Evolutionary conservation across 1,140 invertebrate species (phyloP).

Genomic region (Dinothrombium tinctorium): DNA sequence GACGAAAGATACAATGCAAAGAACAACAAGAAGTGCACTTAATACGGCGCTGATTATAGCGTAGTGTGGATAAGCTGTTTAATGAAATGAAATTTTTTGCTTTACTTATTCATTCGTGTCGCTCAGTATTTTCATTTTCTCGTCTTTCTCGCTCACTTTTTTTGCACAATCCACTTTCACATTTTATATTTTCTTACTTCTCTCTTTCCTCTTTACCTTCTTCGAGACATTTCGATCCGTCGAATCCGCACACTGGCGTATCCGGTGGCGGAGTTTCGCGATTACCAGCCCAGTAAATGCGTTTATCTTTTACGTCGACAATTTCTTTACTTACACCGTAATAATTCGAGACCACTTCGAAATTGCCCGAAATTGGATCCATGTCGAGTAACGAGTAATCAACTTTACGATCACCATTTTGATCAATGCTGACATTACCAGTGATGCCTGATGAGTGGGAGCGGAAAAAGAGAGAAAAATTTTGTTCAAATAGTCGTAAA

Average conservation of each 20-base stretch:
- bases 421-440: conserved; percentile 36
- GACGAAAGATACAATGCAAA: conserved; percentile 1
- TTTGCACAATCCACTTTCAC: too few relatives aligned
- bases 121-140: too few relatives aligned
- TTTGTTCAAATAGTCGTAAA: background rate
- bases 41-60: background rate
- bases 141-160: too few relatives aligned
- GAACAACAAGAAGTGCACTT: background rate
- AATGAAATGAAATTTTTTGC: too few relatives aligned
- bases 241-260: conserved; percentile 71
- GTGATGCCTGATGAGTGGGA: conserved; percentile 25
- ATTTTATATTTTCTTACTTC: background rate
- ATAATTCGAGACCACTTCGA: conserved; percentile 42
- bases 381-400: conserved; percentile 42
- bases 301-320: conserved; percentile 36
- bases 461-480: background rate
- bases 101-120: too few relatives aligned
- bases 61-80: background rate
- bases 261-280: conserved; percentile 46
- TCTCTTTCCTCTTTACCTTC: conserved; percentile 20
- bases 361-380: conserved; percentile 24
- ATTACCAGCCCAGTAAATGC: conserved; percentile 68
- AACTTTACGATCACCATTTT: conserved; percentile 58
- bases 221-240: conserved; percentile 52
- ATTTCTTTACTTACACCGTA: conserved; percentile 43